Evolutionary conservation across 35 echinoderm and acorn worm genomes (phyloP).

Genomic region (Lytechinus pictus): DNA sequence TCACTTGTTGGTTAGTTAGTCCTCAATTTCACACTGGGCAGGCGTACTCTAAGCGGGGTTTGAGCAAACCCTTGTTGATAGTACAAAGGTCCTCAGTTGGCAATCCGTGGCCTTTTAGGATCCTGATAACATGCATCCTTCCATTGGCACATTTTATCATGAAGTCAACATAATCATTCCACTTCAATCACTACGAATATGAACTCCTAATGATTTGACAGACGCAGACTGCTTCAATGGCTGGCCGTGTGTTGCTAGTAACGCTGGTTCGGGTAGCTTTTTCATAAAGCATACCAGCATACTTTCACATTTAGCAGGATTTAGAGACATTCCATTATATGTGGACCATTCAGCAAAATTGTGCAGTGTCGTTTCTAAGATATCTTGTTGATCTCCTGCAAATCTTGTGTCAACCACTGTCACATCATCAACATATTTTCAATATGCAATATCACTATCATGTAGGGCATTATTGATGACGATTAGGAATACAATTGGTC

Average conservation of each 20-base stretch:
- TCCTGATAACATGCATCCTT: conserved; percentile 30
- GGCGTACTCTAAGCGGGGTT: background rate
- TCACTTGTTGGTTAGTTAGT: conserved; percentile 11
- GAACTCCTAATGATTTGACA: background rate
- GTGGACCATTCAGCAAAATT: conserved; percentile 41
- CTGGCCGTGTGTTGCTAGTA: background rate
- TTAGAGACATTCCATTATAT: conserved; percentile 51
- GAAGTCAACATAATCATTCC: conserved; percentile 25
- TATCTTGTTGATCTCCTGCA: background rate
- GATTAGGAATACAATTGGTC: conserved; percentile 60
- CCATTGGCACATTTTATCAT: conserved; percentile 30
- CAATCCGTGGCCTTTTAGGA: background rate
- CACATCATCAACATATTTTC: conserved; percentile 82
- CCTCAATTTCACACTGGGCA: conserved; percentile 14
- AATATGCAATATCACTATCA: conserved; percentile 38
- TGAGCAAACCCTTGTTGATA: background rate
- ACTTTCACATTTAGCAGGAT: conserved; percentile 61
- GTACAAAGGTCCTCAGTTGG: conserved; percentile 21
- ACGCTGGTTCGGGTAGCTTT: background rate
- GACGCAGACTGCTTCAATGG: background rate
- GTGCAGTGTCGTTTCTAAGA: conserved; percentile 49
- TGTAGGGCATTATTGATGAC: conserved; percentile 67
- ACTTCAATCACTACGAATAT: conserved; percentile 39
- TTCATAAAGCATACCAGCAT: conserved; percentile 53
- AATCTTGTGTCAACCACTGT: conserved; percentile 52